phyloP scores from a whole-genome alignment of 2,797 vertebrate genomes.

The Tenualosa thibaudeaui region DNA sequence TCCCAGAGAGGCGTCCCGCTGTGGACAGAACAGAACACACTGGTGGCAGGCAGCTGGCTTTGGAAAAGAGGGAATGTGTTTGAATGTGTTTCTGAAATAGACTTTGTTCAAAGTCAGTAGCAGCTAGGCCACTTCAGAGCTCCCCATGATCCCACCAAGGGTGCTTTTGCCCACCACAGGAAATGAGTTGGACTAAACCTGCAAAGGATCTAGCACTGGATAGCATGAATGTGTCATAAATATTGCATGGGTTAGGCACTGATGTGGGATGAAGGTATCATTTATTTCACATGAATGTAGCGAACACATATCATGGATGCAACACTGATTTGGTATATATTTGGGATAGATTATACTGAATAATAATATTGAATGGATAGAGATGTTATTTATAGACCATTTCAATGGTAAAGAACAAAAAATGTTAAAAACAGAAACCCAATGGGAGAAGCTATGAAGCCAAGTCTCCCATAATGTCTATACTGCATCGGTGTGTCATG shows the following conservation, averaged over 20 bases:
- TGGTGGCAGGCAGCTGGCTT: background rate
- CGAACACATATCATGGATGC: too few relatives aligned
- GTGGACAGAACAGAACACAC: background rate
- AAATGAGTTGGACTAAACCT: background rate
- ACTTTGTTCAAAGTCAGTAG: background rate
- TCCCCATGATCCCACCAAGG: background rate
- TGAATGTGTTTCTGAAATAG: too few relatives aligned
- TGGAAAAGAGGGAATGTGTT: background rate
- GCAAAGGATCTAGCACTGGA: background rate
- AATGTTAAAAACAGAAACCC: too few relatives aligned
- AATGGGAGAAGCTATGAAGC: too few relatives aligned
- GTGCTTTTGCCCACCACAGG: background rate
- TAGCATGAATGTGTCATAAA: background rate
- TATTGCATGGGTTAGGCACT: background rate
- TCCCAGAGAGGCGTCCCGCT: background rate
- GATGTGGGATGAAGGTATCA: background rate
- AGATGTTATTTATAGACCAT: too few relatives aligned
- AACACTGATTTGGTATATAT: background rate
- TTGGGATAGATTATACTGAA: background rate
- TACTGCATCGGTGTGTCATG: too few relatives aligned
- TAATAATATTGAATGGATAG: too few relatives aligned
- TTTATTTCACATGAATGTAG: background rate
- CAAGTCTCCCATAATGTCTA: too few relatives aligned
- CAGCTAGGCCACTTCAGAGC: background rate
- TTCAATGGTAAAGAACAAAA: too few relatives aligned